phyloP scores from a whole-genome alignment of 2,113 vertebrate species.

The Alaudala cheleensis region DNA sequence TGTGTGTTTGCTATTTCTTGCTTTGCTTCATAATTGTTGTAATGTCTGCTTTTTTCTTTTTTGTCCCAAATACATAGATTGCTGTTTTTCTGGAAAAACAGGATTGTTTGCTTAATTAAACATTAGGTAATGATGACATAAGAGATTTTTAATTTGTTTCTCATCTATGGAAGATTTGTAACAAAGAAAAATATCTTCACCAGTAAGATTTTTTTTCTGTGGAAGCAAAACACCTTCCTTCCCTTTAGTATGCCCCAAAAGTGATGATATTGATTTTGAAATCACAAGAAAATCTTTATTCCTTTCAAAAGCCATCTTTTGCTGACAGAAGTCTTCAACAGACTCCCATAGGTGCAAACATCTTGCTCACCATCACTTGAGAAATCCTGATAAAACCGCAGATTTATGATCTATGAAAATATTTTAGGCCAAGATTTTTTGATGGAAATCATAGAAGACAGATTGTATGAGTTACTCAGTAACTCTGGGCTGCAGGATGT shows the following conservation, averaged over 20 bases:
- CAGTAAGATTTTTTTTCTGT: not conserved
- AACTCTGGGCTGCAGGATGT: not conserved
- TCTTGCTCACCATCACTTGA: constrained; percentile 5
- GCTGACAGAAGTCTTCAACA: not conserved
- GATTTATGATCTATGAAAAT: constrained; percentile 27
- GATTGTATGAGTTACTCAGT: not conserved
- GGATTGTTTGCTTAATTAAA: not conserved
- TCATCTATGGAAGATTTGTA: not conserved
- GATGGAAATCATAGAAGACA: constrained; percentile 44
- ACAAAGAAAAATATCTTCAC: not conserved
- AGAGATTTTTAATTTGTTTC: not conserved
- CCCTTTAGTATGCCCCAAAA: not conserved
- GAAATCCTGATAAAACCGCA: constrained; percentile 1
- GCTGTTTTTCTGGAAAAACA: not conserved
- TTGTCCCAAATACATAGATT: not conserved
- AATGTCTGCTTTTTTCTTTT: not conserved
- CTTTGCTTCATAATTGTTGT: not conserved
- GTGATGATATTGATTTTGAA: constrained; percentile 33
- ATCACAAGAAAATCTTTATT: constrained; percentile 33
- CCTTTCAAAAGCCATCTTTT: not conserved
- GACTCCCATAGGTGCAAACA: not conserved
- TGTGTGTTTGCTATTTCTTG: not conserved
- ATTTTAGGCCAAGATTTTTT: constrained; percentile 19
- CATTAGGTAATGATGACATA: not conserved
- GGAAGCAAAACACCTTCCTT: not conserved